phyloP scores from a whole-genome alignment of 2,113 vertebrate species.

The Embiotoca jacksoni region DNA sequence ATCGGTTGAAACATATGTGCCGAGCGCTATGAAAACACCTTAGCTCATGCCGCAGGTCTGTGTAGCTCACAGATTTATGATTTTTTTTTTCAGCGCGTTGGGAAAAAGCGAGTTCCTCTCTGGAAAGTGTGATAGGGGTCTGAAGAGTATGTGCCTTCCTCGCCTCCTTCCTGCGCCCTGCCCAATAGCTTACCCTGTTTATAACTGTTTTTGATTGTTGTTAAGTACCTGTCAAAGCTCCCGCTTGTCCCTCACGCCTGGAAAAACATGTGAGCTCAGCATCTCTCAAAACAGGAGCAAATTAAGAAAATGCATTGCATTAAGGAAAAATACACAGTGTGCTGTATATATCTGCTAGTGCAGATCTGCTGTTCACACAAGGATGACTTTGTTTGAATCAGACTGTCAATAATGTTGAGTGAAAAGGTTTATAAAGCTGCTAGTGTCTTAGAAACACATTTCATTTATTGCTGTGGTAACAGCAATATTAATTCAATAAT shows the following conservation, averaged over 20 bases:
- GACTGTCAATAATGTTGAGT: constrained; percentile 45
- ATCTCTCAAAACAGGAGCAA: constrained; percentile 66
- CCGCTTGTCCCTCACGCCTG: constrained; percentile 64
- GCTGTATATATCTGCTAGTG: constrained; percentile 38
- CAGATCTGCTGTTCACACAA: constrained; percentile 51
- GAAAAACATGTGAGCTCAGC: constrained; percentile 81
- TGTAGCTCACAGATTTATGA: constrained; percentile 63
- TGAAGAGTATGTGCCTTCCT: constrained; percentile 65
- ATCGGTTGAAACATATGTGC: constrained; percentile 53
- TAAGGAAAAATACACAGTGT: constrained; percentile 59
- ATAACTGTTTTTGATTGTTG: constrained; percentile 80
- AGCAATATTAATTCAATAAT: constrained; percentile 58
- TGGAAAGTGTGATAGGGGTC: constrained; percentile 81
- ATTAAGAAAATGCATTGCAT: constrained; percentile 42
- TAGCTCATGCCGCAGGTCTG: constrained; percentile 67
- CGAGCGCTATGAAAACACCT: constrained; percentile 72
- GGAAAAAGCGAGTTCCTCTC: constrained; percentile 73
- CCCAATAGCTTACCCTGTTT: constrained; percentile 72
- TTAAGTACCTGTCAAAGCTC: constrained; percentile 80
- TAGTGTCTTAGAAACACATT: constrained; percentile 16
- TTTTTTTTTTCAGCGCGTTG: constrained; percentile 53
- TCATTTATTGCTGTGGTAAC: constrained; percentile 24
- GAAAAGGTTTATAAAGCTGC: constrained; percentile 15
- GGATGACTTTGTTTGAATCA: constrained; percentile 51
- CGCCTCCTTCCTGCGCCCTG: constrained; percentile 68